Evolutionary conservation across 2,888 invertebrate genomes (phyloP), one percentile per base, ranked within the genome.

Genomic region (Gymnocheta viridis): DNA sequence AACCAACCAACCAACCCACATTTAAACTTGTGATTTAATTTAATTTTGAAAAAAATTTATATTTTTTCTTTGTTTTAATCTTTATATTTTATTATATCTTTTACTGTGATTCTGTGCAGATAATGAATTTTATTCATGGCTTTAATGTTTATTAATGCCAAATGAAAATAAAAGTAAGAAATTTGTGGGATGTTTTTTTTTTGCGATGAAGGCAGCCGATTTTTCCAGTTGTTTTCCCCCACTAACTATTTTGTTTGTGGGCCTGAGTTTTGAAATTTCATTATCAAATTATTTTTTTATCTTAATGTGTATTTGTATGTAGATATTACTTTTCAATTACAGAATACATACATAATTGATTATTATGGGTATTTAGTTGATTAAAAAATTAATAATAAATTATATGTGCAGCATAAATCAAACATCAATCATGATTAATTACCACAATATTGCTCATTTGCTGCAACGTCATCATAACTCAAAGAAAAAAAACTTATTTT

Each of bases 1-100:
- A 32, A 76, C 22, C 78, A 54, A 70, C 79, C 64, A 79, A 79
- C 35, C 74, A 79, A 79, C 82, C 82, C 79, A 83, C 82, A 76
- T 83, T 70, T 69, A 72, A 29, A 19, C 54, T 81, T 67, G 32
- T 44, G 38, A 27, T 47, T 49, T 67, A 47, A 54, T 73, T 66
- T n/a, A 27, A 32, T 29, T 49, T 44, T 17, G 2, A 72, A n/a
- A 58, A n/a, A 47, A n/a, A 27, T 66, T 51, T 24, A 17, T 67
- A n/a, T 49, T 64, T n/a, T 51, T 60, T 14, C 22, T 66, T 66
- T 4, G 3, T 32, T 32, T 19, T 27, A 49, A 27, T 12, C 27
- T 49, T 38, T 24, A 29, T 51, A 5, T 44, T 47, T 24, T 24
- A 47, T 60, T 73, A n/a, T n/a, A n/a, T 49, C 22, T 66, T 66